These are phyloP conservation scores for Hydroisotoma schaefferi DNA, from an alignment of 2,888 invertebrate species.

Conservation along the genomic window DNA sequence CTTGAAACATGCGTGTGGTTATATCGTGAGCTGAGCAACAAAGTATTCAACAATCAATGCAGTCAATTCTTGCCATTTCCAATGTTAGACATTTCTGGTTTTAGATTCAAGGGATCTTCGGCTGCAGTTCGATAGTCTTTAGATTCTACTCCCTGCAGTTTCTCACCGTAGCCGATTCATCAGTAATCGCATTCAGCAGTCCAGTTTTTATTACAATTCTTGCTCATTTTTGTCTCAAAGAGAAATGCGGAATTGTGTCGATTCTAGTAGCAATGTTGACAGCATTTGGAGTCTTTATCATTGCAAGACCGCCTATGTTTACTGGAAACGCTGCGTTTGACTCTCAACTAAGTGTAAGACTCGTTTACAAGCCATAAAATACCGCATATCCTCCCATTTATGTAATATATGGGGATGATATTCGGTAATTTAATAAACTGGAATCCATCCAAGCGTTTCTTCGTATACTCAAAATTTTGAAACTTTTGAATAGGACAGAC, in stretches of 20 bases:
- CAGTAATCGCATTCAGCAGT: constrained; percentile 35
- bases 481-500: constrained; percentile 21
- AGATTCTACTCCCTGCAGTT: constrained; percentile 36
- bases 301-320: constrained; percentile 37
- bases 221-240: constrained; percentile 34
- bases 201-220: constrained; percentile 41
- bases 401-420: too few relatives aligned
- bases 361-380: too few relatives aligned
- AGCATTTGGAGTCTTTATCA: constrained; percentile 23
- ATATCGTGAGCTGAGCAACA: neutral
- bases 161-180: constrained; percentile 35
- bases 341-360: neutral
- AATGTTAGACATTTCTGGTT: neutral
- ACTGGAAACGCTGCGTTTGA: constrained; percentile 17
- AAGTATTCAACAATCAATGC: neutral
- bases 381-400: too few relatives aligned
- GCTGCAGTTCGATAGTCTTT: constrained; percentile 34
- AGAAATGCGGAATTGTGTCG: constrained; percentile 34
- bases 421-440: too few relatives aligned
- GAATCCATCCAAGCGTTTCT: too few relatives aligned
- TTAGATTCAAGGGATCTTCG: constrained; percentile 37
- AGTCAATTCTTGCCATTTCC: neutral
- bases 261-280: constrained; percentile 24
- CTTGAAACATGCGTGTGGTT: constrained; percentile 17
- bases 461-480: neutral